A percentile compares a stretch with the other conserved stretches of the same genome.
Evolutionary conservation across 2,113 vertebrate genomes (phyloP).

Genomic region (Podocnemis expansa): DNA sequence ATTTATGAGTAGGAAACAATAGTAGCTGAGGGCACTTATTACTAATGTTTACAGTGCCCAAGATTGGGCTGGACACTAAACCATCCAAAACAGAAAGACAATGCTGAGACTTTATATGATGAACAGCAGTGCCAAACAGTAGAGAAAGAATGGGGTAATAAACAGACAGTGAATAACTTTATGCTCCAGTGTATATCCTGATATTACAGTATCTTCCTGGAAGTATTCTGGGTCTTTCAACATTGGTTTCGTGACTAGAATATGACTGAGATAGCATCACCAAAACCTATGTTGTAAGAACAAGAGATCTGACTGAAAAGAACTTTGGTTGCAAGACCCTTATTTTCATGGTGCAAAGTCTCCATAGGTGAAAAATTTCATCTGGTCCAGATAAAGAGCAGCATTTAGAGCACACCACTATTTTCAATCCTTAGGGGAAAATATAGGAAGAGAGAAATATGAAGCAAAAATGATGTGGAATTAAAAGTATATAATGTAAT

Average conservation of each 20-base stretch:
- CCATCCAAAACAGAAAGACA: too few relatives aligned
- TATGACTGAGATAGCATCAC: not conserved
- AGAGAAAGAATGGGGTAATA: not conserved
- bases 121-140: too few relatives aligned
- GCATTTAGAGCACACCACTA: too few relatives aligned
- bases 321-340: not conserved
- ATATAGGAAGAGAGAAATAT: too few relatives aligned
- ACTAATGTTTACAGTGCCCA: not conserved
- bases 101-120: not conserved
- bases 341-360: not conserved
- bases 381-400: not conserved
- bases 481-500: too few relatives aligned
- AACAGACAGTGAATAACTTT: not conserved
- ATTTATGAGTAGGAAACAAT: not conserved
- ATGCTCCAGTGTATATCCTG: not conserved
- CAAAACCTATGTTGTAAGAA: not conserved
- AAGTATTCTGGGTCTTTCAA: not conserved
- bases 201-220: not conserved
- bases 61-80: too few relatives aligned
- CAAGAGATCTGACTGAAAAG: not conserved
- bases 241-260: not conserved
- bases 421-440: too few relatives aligned
- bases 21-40: rapidly evolving
- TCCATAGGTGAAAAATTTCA: not conserved
- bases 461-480: too few relatives aligned